A percentile compares a stretch with the other conserved stretches of the same genome.
phyloP scores from a whole-genome alignment of 2,113 vertebrate species.

The Neomonachus schauinslandi region DNA sequence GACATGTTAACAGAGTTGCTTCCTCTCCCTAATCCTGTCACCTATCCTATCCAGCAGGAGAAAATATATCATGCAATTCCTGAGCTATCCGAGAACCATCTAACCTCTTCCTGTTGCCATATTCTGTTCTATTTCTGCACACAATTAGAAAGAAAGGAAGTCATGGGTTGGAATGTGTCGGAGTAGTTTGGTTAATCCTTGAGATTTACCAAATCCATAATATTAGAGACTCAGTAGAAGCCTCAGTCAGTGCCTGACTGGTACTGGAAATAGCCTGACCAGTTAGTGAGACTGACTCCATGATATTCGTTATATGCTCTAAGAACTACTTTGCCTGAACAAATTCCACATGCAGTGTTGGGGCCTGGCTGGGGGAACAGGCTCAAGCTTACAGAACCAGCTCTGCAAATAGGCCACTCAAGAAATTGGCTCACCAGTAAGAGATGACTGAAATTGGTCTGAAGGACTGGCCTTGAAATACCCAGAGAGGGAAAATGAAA shows the following conservation, averaged over 20 bases:
- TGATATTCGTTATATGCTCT: not conserved
- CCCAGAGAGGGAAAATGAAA: not conserved
- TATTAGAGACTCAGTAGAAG: not conserved
- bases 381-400: not conserved
- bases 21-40: not conserved
- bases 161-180: not conserved
- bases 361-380: not conserved
- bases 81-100: not conserved
- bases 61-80: not conserved
- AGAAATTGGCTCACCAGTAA: not conserved
- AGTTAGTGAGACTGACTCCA: not conserved
- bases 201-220: not conserved
- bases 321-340: not conserved
- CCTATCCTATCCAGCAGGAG: not conserved
- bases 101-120: not conserved
- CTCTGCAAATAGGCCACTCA: not conserved
- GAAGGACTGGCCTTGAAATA: constrained; percentile 11
- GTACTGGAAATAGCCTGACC: not conserved
- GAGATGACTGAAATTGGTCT: not conserved
- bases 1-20: not conserved
- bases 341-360: not conserved
- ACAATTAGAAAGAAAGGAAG: not conserved
- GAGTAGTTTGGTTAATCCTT: constrained; percentile 13
- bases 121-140: not conserved
- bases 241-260: not conserved